Conservation (phyloP, 2,797 vertebrate genomes). For the Stomatorhinus walkeri region DNA sequence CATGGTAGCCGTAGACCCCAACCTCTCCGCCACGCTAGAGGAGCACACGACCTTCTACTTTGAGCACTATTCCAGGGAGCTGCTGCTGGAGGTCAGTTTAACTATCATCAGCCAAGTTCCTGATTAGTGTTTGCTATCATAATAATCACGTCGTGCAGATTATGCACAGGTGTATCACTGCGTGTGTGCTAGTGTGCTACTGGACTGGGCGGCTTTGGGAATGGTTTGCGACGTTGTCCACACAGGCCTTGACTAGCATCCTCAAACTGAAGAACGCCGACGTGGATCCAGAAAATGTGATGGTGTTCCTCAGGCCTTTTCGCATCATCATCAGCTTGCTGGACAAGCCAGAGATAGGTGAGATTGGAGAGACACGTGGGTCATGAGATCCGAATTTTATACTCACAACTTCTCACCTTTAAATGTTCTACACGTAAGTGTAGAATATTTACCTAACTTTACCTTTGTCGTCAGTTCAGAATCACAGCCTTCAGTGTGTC, state of each 20-base stretch:
- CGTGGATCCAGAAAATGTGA: conserved; percentile 62
- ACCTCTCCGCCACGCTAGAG: conserved; percentile 60
- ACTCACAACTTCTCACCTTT: neutral
- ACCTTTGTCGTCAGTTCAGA: neutral
- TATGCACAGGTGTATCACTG: neutral
- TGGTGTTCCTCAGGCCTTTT: conserved; percentile 81
- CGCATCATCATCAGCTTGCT: conserved; percentile 86
- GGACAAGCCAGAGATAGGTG: conserved; percentile 94
- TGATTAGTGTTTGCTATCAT: neutral
- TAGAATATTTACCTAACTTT: neutral
- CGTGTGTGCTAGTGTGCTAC: neutral
- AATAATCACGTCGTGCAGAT: neutral
- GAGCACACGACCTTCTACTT: conserved; percentile 81
- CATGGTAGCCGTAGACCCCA: conserved; percentile 65
- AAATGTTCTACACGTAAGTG: neutral
- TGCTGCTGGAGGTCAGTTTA: conserved; percentile 74
- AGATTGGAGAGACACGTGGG: neutral
- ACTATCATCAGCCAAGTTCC: neutral
- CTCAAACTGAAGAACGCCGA: conserved; percentile 73
- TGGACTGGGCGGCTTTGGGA: neutral
- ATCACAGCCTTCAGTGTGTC: neutral
- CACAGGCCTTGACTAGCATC: conserved; percentile 76
- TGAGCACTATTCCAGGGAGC: conserved; percentile 79
- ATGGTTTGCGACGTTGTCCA: neutral
- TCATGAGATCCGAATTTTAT: neutral